Base-by-base conservation (phyloP, 2,113 vertebrate species). In the Neogobius melanostomus region DNA sequence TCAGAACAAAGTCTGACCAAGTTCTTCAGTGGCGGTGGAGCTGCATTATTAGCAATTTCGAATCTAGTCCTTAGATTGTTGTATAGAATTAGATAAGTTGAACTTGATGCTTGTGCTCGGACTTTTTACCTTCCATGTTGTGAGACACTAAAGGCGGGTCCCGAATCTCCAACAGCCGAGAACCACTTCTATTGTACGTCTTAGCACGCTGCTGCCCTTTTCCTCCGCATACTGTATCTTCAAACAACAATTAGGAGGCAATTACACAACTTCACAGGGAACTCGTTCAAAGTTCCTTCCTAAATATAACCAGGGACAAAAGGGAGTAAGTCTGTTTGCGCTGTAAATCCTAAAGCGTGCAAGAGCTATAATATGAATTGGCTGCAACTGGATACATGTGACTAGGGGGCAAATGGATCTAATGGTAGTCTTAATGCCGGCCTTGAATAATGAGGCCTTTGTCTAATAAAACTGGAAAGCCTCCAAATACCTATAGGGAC, bases 391-490 rank as follows among this genome's bases (percentile, higher is more conserved):
- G 83, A 90, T 90, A 88, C 88, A 90, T 89, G 83, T 88, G 90
- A 85, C 84, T 90, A 82, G 86, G 82, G 89, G 86, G 88, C 84
- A 88, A 90, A 85, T 90, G 87, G 86, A 87, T 90, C 87, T 90
- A 90, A 90, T 89, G 12, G 79, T 81, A 82, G 76, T 77, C 64
- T 83, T 76, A 84, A 88, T 81, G 89, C 87, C 85, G 88, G 84
- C 87, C 85, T 88, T 90, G 90, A 85, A 87, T 82, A 90, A 90
- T 91, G 89, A 92, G 86, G 74, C 90, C 88, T 88, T 88, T 92
- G 82, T 92, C 90, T 88, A 93, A 92, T 90, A 92, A 91, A 93
- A 92, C 68, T 92, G 90, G 91, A 91, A 91, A 71, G 79, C 73
- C 85, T 90, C 88, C 88, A 91, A 87, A 93, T 92, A 91, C 91